Evolutionary conservation across 2,113 vertebrate genomes (phyloP).

Genomic region (Colossoma macropomum): DNA sequence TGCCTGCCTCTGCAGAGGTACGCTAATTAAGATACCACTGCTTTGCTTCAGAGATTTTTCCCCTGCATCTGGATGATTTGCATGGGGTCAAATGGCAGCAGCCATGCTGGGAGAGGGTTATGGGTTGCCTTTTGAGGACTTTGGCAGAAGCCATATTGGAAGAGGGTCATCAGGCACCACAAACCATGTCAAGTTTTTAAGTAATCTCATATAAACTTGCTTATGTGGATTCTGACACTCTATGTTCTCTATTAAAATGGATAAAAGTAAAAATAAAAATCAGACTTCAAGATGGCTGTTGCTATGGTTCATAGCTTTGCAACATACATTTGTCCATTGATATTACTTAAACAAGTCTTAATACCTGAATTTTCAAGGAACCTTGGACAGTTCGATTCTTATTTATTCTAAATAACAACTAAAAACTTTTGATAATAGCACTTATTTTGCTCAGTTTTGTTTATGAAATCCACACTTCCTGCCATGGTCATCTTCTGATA

Average conservation of each 20-base stretch:
- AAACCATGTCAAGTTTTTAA: neutral
- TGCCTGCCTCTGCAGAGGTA: constrained; percentile 26
- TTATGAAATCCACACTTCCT: too few relatives aligned
- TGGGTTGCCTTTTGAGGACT: neutral
- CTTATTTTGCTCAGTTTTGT: too few relatives aligned
- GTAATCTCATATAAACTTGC: neutral
- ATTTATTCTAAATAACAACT: too few relatives aligned
- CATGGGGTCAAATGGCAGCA: constrained; percentile 26
- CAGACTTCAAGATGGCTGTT: neutral
- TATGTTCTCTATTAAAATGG: neutral
- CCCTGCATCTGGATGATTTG: neutral
- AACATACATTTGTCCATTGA: too few relatives aligned
- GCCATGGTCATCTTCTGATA: too few relatives aligned
- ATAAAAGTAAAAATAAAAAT: too few relatives aligned
- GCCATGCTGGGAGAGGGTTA: neutral
- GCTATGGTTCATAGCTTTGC: neutral
- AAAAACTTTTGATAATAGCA: too few relatives aligned
- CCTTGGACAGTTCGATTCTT: too few relatives aligned
- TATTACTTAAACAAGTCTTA: too few relatives aligned
- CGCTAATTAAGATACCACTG: constrained; percentile 26
- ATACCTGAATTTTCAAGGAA: neutral
- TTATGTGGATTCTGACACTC: neutral
- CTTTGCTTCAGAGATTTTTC: constrained; percentile 10
- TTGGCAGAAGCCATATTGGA: neutral
- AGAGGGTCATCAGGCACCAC: neutral